Evolutionary conservation across 2,797 vertebrate species (phyloP).

Genomic region (Falco berigora): DNA sequence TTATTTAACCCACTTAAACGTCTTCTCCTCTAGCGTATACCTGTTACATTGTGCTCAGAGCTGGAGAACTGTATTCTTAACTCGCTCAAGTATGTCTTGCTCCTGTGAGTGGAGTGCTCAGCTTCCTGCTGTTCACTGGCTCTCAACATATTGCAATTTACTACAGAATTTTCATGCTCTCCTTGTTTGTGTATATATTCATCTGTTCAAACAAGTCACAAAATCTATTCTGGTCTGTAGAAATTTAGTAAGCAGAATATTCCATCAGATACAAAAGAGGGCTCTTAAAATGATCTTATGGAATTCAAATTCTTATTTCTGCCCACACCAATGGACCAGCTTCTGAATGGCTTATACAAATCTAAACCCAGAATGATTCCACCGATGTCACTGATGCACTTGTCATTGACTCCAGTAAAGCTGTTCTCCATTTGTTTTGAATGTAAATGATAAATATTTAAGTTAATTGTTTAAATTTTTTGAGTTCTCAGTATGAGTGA

Average conservation of each 20-base stretch:
- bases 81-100: not conserved
- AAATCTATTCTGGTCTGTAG: not conserved
- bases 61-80: not conserved
- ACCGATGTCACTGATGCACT: not conserved
- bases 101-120: not conserved
- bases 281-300: not conserved
- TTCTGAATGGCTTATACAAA: not conserved
- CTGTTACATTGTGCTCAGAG: not conserved
- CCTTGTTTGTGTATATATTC: not conserved
- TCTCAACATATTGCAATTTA: not conserved
- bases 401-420: not conserved
- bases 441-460: conserved; percentile 33
- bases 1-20: not conserved
- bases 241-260: not conserved
- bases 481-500: not conserved
- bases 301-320: not conserved
- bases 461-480: not conserved
- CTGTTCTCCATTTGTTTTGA: conserved; percentile 19
- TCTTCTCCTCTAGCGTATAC: not conserved
- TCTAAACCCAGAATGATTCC: not conserved
- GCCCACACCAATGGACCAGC: not conserved
- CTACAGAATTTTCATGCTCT: not conserved
- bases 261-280: not conserved
- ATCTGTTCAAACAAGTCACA: not conserved
- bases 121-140: not conserved